A percentile compares a stretch with the other conserved stretches of the same genome.
Conservation (phyloP, 92 coral and sea anemone genomes). For the Umimayanthus chanpuru region DNA sequence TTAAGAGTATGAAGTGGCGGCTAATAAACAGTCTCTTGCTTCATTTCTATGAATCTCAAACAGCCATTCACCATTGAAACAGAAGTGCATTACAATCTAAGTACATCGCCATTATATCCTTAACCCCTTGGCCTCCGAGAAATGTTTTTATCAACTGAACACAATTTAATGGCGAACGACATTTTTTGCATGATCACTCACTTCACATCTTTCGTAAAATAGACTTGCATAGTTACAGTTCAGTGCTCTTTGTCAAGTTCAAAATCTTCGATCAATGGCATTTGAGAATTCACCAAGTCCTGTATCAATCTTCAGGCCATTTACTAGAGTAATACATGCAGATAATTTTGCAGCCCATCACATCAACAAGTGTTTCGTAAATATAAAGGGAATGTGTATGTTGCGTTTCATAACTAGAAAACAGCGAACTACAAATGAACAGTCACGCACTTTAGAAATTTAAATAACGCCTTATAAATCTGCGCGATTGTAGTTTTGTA, state of each 20-base stretch:
- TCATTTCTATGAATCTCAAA: neutral
- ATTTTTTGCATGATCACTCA: neutral
- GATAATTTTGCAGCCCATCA: neutral
- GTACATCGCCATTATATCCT: neutral
- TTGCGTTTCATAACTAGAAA: neutral
- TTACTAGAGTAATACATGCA: too few species aligned
- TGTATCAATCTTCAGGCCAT: too few species aligned
- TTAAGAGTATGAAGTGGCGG: neutral
- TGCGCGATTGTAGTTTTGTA: neutral
- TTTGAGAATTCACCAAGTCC: too few species aligned
- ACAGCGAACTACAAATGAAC: neutral
- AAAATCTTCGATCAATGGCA: neutral
- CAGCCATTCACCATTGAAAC: neutral
- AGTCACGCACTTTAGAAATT: neutral
- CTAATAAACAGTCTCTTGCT: neutral
- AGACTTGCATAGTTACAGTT: too few species aligned
- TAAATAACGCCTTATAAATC: neutral
- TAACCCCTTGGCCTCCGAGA: neutral
- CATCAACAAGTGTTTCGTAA: neutral
- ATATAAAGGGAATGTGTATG: neutral
- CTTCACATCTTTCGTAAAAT: neutral
- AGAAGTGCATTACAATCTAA: too few species aligned
- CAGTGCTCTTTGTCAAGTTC: neutral
- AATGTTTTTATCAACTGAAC: neutral
- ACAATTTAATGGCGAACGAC: neutral